Percentiles rank a stretch among this genome's conserved stretches.
Conservation (phyloP, 2,797 vertebrate genomes). For the Sebastes aleutianus region DNA sequence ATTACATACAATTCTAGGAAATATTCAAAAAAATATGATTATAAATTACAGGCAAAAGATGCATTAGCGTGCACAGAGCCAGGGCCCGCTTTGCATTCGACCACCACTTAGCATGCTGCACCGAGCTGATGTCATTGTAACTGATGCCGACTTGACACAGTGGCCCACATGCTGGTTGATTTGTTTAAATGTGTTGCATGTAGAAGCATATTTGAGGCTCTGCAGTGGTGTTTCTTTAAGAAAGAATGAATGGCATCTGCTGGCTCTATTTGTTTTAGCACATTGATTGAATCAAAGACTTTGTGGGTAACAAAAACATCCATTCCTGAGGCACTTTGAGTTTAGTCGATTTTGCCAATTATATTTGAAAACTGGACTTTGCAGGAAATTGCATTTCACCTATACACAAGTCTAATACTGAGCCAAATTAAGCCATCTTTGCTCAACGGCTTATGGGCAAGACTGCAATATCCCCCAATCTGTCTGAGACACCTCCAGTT, state of each 20-base stretch:
- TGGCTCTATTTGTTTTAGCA: neutral
- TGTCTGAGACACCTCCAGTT: neutral
- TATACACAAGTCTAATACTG: neutral
- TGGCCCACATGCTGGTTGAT: neutral
- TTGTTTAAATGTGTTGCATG: neutral
- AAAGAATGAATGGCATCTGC: neutral
- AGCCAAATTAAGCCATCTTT: slow-evolving; percentile 12
- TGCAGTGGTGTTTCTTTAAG: neutral
- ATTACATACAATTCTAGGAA: neutral
- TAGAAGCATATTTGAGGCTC: neutral
- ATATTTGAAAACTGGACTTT: slow-evolving; percentile 20
- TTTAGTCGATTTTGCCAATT: slow-evolving; percentile 31
- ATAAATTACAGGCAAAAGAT: neutral
- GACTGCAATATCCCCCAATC: neutral
- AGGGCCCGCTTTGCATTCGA: neutral
- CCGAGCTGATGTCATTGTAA: neutral
- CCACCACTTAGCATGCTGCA: neutral
- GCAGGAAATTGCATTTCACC: slow-evolving; percentile 14
- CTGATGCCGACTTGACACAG: neutral
- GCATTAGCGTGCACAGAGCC: neutral
- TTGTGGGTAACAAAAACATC: neutral
- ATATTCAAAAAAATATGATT: neutral
- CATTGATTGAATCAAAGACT: neutral
- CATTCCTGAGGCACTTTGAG: neutral
- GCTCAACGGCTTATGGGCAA: neutral